Conservation (phyloP, 92 coral and sea anemone species). For the Epizoanthus rinbou region DNA sequence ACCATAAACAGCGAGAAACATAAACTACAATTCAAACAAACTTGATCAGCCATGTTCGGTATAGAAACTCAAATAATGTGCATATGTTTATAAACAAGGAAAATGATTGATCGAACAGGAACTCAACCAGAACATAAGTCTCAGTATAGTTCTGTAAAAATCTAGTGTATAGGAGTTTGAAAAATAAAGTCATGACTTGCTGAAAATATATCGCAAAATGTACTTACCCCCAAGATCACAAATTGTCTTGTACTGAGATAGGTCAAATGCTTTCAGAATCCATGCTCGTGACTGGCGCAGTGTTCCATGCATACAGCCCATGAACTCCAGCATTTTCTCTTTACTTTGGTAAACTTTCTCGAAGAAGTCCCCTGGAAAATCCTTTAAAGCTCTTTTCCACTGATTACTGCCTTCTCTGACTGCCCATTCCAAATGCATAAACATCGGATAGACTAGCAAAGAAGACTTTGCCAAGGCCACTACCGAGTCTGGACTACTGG, state of each 20-base stretch:
- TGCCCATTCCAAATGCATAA: conserved; percentile 44
- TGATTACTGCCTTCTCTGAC: conserved; percentile 47
- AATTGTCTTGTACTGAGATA: conserved; percentile 25
- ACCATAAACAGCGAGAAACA: conserved; percentile 8
- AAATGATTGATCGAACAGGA: background rate
- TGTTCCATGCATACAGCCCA: conserved; percentile 50
- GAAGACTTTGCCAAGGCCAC: conserved; percentile 23
- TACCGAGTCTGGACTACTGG: conserved; percentile 28
- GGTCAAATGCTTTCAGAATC: conserved; percentile 40
- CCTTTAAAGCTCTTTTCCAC: conserved; percentile 35
- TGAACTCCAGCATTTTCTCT: conserved; percentile 38
- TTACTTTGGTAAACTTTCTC: conserved; percentile 36
- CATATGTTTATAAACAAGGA: conserved; percentile 21
- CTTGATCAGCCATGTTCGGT: too few species aligned
- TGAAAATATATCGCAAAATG: background rate
- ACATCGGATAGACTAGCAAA: conserved; percentile 37
- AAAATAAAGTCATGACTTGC: background rate
- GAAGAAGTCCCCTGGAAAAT: conserved; percentile 42
- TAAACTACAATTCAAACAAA: background rate
- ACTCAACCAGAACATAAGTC: background rate
- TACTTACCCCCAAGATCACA: conserved; percentile 53
- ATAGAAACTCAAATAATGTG: background rate
- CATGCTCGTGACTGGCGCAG: conserved; percentile 36
- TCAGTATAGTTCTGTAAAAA: background rate
- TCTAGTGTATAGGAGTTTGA: background rate